Conservation (phyloP, 2,797 vertebrate species). For the Rhinatrema bivittatum region DNA sequence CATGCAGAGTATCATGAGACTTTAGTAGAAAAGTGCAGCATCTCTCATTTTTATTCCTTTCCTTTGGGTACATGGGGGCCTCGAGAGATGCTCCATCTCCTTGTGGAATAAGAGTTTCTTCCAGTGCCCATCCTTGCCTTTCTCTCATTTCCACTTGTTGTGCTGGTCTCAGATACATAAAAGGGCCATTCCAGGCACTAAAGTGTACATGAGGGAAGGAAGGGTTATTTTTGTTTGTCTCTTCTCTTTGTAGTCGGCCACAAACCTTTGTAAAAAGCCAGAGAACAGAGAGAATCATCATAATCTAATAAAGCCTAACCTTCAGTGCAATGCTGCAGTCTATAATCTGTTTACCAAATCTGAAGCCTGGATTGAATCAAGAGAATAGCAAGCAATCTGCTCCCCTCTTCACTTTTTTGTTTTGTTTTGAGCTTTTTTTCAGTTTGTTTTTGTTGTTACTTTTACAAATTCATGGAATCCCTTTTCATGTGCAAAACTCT, state of each 20-base stretch:
- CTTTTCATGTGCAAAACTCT: neutral
- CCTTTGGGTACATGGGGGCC: too few species aligned
- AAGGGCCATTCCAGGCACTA: too few species aligned
- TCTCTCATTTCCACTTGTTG: too few species aligned
- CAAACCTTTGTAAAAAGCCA: neutral
- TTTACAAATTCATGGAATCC: rapidly evolving
- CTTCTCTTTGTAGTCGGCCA: neutral
- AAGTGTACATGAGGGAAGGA: too few species aligned
- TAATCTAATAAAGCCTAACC: neutral
- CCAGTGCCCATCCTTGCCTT: too few species aligned
- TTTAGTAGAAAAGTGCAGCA: too few species aligned
- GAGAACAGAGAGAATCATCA: rapidly evolving
- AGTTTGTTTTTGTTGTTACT: neutral
- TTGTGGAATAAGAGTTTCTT: too few species aligned
- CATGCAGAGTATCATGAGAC: too few species aligned
- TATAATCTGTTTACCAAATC: neutral
- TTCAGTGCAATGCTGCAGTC: neutral
- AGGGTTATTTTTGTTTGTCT: too few species aligned
- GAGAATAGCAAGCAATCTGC: neutral
- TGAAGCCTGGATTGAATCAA: neutral
- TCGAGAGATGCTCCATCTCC: too few species aligned
- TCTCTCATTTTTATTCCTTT: too few species aligned
- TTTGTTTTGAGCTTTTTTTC: neutral
- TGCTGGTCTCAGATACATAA: too few species aligned
- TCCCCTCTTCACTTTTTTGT: neutral